Base-by-base conservation (phyloP, 2,797 vertebrate genomes). In the Pangasius sanitwongsei region DNA sequence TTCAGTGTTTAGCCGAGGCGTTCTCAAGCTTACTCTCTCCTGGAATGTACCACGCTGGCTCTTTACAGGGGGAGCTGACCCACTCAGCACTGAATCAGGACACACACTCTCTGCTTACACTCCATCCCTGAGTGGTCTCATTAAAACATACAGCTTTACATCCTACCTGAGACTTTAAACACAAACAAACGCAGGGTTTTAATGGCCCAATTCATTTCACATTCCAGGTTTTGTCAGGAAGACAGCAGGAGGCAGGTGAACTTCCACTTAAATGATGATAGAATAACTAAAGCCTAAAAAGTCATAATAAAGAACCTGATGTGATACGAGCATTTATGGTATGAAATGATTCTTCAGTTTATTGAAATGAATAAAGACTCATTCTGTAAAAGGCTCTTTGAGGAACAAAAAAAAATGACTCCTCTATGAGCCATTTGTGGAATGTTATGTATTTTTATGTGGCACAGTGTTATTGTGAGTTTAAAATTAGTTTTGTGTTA, bases 81-180 rank as follows among this genome's bases (percentile, higher is more conserved):
- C 75, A 59, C 78, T 85, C 87, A 88, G 87, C 86, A 63, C 86
- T 83, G 85, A 85, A 65, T 69, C 16, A n/a, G 44, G 53, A 65
- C 55, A 85, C 28, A 5, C 34, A 44, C 55, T n/a, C 31, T 31
- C 50, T 11, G 28, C 13, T 53, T 1, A 63, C 44, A 44, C 75
- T 28, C 77, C 6, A 1, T 23, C 25, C 59, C 57, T 23, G 15
- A 53, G 55, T 3, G 34, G 41, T 55, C 91, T 91, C 92, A 89
- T 95, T 95, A 95, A 95, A 95, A 92, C 93, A 92, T 93, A 94
- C 86, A 86, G 50, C 90, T 93, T 92, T 94, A 93, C 92, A 91
- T 93, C 91, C 90, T 91, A 91, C 92, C 92, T 88, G 91, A 92
- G 91, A 89, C 91, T 13, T 94, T 94, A 94, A 94, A 95, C 87